Percentiles rank a stretch among this genome's conserved stretches.
Evolutionary conservation across 2,797 vertebrate genomes (phyloP).

Genomic region (Sternotherus odoratus): DNA sequence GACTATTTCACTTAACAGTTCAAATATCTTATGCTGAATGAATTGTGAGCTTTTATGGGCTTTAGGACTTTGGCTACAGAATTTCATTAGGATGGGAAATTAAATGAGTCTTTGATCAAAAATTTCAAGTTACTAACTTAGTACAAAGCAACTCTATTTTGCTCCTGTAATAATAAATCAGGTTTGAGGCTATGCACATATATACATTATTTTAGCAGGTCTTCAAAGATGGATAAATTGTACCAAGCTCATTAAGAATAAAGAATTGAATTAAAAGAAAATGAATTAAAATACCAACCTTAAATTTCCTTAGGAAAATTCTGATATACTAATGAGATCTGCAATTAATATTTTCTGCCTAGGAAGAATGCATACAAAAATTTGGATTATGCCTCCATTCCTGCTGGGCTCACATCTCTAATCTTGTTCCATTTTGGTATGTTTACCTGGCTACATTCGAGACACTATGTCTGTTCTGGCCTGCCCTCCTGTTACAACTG

Average conservation of each 20-base stretch:
- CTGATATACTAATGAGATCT: background rate
- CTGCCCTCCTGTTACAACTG: background rate
- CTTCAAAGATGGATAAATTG: constrained; percentile 41
- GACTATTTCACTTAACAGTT: constrained; percentile 10
- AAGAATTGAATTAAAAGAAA: background rate
- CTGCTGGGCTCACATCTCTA: background rate
- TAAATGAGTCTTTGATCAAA: constrained; percentile 18
- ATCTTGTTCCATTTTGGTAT: background rate
- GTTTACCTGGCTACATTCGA: background rate
- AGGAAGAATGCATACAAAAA: background rate
- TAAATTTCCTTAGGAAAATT: constrained; percentile 9
- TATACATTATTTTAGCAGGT: background rate
- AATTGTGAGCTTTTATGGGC: constrained; percentile 28
- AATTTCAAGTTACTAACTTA: constrained; percentile 25
- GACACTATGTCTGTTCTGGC: background rate
- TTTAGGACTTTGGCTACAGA: background rate
- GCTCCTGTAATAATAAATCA: background rate
- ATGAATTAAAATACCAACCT: background rate
- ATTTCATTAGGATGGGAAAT: constrained; percentile 15
- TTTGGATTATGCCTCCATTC: background rate
- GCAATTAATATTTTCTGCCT: background rate
- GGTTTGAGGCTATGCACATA: background rate
- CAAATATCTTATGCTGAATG: background rate
- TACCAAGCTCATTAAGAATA: background rate
- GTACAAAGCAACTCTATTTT: background rate